phyloP scores from a whole-genome alignment of 2,888 invertebrate genomes.

The Capitulum mitella region DNA sequence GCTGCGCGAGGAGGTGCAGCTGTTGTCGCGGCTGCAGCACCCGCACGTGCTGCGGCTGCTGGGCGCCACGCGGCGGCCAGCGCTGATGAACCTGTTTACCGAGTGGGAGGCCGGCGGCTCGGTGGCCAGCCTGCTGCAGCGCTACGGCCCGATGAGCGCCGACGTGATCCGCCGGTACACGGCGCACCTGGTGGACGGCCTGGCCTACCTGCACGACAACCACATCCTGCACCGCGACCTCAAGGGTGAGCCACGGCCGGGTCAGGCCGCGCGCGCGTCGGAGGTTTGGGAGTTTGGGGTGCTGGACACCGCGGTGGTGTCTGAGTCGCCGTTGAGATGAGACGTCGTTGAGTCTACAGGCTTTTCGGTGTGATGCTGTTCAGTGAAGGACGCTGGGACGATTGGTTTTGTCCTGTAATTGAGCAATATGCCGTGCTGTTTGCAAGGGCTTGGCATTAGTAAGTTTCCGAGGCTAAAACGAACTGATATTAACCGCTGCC shows the following conservation, averaged over 20 bases:
- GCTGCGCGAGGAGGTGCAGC: conserved; percentile 45
- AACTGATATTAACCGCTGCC: no score
- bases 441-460: no score
- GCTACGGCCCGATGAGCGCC: conserved; percentile 46
- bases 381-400: no score
- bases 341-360: no score
- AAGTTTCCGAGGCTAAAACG: no score
- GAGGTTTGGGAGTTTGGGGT: no score
- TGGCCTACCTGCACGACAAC: conserved; percentile 47
- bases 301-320: no score
- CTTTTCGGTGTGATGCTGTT: no score
- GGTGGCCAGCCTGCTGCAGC: conserved; percentile 44
- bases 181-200: conserved; percentile 44
- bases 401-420: no score
- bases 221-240: conserved; percentile 47
- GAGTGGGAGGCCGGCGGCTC: conserved; percentile 51
- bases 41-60: conserved; percentile 46
- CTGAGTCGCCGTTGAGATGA: no score
- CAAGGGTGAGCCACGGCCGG: conserved; percentile 42
- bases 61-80: conserved; percentile 43
- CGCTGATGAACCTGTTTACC: conserved; percentile 47
- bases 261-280: no score
- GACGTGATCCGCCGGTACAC: conserved; percentile 44
- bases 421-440: no score
- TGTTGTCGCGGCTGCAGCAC: conserved; percentile 46